Percentiles rank a stretch among this genome's conserved stretches.
Evolutionary conservation across 1,140 invertebrate genomes (phyloP).

Genomic region (Drosophila bocki): DNA sequence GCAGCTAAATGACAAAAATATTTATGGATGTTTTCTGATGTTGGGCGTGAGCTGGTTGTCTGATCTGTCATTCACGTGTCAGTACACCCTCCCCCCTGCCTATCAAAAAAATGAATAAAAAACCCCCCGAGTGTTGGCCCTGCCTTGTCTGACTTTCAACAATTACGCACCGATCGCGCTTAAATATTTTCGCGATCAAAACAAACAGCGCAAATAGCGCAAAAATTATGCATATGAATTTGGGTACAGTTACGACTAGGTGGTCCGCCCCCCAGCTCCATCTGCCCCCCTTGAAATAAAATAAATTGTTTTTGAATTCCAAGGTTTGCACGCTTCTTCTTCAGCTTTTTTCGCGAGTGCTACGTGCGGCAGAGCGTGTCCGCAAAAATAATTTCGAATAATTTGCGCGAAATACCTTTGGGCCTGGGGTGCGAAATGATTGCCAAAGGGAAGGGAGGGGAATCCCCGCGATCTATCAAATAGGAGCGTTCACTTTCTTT

Average conservation of each 20-base stretch:
- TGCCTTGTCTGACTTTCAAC: conserved; percentile 40
- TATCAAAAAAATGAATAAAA: not conserved
- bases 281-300: not conserved
- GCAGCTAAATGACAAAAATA: conserved; percentile 75
- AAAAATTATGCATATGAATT: conserved; percentile 71
- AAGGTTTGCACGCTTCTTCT: conserved; percentile 44
- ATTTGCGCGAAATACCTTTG: conserved; percentile 24
- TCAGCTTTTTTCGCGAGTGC: conserved; percentile 4
- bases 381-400: conserved; percentile 36
- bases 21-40: conserved; percentile 76
- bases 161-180: conserved; percentile 62
- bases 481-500: conserved; percentile 32
- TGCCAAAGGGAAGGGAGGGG: not conserved
- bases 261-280: conserved; percentile 30
- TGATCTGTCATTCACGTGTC: conserved; percentile 65
- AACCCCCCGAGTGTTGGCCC: conserved; percentile 10
- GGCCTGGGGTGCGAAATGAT: conserved; percentile 30
- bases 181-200: conserved; percentile 68
- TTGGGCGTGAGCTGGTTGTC: conserved; percentile 68
- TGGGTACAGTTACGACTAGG: conserved; percentile 60
- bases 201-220: conserved; percentile 57
- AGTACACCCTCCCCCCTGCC: conserved; percentile 8
- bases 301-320: conserved; percentile 44
- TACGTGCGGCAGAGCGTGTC: conserved; percentile 68
- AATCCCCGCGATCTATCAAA: conserved; percentile 1